Conservation (phyloP, 2,797 vertebrate species). For the Coranthus polyacanthus region DNA sequence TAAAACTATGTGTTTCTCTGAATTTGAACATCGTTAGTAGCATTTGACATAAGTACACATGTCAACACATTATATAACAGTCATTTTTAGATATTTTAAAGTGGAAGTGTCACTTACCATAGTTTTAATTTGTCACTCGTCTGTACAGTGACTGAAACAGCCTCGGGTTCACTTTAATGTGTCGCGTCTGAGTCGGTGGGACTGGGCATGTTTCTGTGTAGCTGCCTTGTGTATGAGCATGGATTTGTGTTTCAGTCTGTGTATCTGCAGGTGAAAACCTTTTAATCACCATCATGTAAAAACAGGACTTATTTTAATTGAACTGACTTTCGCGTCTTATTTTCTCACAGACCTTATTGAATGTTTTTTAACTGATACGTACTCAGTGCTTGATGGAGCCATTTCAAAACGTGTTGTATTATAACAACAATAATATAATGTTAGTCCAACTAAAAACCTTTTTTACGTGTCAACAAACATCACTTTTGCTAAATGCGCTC, state of each 20-base stretch:
- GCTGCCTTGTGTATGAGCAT: background rate
- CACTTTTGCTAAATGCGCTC: background rate
- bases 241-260: background rate
- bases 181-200: slow-evolving; percentile 41
- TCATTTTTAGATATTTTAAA: too few species aligned
- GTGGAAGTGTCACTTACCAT: too few species aligned
- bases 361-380: too few species aligned
- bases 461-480: background rate
- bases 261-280: background rate
- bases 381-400: background rate
- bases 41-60: too few species aligned
- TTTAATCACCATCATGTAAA: background rate
- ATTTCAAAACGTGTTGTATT: background rate
- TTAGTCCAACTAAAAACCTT: background rate
- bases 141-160: slow-evolving; percentile 34
- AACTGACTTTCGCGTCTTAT: too few species aligned
- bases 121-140: background rate
- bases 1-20: too few species aligned
- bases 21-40: too few species aligned
- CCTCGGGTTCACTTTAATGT: slow-evolving; percentile 37
- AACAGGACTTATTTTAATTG: too few species aligned
- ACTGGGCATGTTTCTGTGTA: background rate
- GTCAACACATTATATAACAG: too few species aligned
- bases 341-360: too few species aligned
- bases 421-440: background rate